Percentiles rank a stretch among this genome's conserved stretches.
These are phyloP conservation scores for Sapajus apella DNA, from an alignment of 2,113 vertebrate species.

Conservation along the genomic window DNA sequence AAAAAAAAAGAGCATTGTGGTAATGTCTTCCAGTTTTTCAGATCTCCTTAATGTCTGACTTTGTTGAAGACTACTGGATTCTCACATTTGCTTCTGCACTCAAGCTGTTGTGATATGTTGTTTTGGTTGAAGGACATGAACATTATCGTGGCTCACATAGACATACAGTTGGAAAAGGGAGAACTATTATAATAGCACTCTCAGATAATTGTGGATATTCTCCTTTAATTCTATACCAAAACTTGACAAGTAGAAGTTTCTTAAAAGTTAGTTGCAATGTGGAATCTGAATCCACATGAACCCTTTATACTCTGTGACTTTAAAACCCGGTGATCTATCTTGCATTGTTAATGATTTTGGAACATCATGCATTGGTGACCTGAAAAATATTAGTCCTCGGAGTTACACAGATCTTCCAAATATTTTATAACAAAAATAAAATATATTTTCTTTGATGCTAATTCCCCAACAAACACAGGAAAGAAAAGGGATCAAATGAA, in stretches of 20 bases:
- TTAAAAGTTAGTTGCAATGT: not conserved
- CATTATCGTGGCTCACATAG: not conserved
- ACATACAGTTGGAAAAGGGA: not conserved
- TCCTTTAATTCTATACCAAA: not conserved
- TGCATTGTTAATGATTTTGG: not conserved
- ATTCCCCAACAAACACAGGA: constrained; percentile 92
- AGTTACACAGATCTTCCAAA: not conserved
- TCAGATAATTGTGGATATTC: not conserved
- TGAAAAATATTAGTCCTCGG: not conserved
- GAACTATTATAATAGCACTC: not conserved
- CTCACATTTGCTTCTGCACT: not conserved
- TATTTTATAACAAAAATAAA: not conserved
- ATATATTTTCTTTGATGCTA: constrained; percentile 87
- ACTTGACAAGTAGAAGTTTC: not conserved
- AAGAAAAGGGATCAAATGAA: constrained; percentile 93
- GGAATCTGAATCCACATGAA: not conserved
- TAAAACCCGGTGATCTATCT: not conserved
- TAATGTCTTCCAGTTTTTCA: not conserved
- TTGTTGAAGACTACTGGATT: not conserved
- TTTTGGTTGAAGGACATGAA: constrained; percentile 1
- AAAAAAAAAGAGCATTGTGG: not conserved
- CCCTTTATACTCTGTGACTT: not conserved
- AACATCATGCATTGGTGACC: not conserved
- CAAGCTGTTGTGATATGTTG: not conserved
- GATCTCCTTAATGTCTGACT: not conserved